phyloP scores from a whole-genome alignment of 2,888 invertebrate genomes.

The Neuroscelio doddi region DNA sequence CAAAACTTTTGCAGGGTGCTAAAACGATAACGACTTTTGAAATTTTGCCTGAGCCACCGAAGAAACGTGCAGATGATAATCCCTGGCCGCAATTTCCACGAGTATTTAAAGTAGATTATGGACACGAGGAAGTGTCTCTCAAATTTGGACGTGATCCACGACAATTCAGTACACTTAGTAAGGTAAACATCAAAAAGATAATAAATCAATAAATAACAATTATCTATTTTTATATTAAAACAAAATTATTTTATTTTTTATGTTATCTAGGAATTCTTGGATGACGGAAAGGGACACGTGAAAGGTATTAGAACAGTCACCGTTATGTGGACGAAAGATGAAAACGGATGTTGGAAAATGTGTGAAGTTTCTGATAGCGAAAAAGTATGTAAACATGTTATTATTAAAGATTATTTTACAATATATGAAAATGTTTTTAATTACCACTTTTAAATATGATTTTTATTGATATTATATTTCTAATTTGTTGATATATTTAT shows the following conservation, averaged over 20 bases:
- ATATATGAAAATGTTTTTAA: no score
- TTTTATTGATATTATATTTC: no score
- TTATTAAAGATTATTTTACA: not conserved
- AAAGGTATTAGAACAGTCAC: constrained; percentile 90
- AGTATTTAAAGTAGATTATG: constrained; percentile 97
- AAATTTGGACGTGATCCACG: constrained; percentile 94
- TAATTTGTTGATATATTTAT: constrained; percentile 8
- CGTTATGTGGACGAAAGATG: constrained; percentile 95
- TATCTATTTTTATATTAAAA: not conserved
- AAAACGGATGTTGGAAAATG: constrained; percentile 95
- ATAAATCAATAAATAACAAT: no score
- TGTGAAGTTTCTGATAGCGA: constrained; percentile 86
- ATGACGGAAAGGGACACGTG: constrained; percentile 92
- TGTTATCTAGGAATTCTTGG: constrained; percentile 83
- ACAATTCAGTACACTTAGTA: constrained; percentile 93
- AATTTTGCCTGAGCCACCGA: constrained; percentile 94
- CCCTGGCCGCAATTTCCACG: constrained; percentile 99
- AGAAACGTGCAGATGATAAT: constrained; percentile 86
- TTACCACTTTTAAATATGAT: no score
- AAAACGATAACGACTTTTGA: constrained; percentile 95
- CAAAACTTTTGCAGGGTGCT: constrained; percentile 81
- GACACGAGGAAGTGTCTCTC: constrained; percentile 89
- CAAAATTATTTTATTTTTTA: constrained; percentile 1
- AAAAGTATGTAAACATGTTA: constrained; percentile 69
- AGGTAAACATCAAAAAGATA: constrained; percentile 76